A percentile compares a stretch with the other conserved stretches of the same genome.
phyloP scores from a whole-genome alignment of 2,797 vertebrate genomes.

The Arremon brunneinucha region DNA sequence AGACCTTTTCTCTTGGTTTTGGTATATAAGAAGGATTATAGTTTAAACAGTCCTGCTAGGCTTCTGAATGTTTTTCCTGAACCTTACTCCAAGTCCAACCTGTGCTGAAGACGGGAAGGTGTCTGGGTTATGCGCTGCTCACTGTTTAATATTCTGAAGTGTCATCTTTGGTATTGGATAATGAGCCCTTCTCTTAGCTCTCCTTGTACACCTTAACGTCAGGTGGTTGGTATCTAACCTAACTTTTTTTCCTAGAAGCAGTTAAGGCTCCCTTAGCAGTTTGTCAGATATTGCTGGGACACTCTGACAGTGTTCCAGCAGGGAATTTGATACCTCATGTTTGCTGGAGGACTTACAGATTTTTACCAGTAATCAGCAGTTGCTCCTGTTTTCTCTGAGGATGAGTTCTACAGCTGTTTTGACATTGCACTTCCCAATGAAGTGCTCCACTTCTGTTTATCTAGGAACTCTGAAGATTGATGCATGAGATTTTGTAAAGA shows the following conservation, averaged over 20 bases:
- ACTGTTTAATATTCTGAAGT: neutral
- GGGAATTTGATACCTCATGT: conserved; percentile 33
- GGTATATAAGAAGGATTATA: neutral
- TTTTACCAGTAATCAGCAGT: neutral
- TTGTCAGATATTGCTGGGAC: neutral
- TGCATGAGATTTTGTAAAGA: neutral
- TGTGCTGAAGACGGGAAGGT: neutral
- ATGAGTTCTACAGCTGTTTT: neutral
- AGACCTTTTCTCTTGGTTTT: neutral
- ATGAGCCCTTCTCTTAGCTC: conserved; percentile 13
- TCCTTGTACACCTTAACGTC: neutral
- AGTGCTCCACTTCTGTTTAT: neutral
- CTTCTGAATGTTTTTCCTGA: conserved; percentile 21
- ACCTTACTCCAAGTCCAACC: neutral
- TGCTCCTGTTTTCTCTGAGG: neutral
- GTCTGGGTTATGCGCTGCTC: neutral
- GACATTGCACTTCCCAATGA: neutral
- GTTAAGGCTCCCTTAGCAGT: neutral
- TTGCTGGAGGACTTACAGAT: neutral
- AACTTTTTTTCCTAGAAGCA: neutral
- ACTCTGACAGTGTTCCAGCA: neutral
- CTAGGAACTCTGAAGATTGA: neutral
- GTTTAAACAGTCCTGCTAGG: neutral
- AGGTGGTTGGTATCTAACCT: neutral
- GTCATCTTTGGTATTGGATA: neutral